Base-by-base conservation (phyloP, 2,888 invertebrate species). In the Cataglyphis cursor region DNA sequence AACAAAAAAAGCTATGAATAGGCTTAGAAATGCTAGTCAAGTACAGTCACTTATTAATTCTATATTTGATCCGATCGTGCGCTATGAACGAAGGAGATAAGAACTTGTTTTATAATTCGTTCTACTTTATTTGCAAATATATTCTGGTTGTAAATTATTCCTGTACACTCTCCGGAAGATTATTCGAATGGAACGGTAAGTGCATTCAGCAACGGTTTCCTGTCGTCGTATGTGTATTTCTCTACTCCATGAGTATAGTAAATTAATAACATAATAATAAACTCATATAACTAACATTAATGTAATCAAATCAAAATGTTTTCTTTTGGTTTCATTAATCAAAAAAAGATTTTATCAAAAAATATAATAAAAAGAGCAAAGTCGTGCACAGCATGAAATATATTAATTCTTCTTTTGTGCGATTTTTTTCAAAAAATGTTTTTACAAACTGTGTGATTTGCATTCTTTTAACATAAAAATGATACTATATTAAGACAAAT, bases 91-190 rank as follows among this genome's bases (percentile, higher is more conserved):
- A 35, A 48, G 35, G 21, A 24, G 21, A 10, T 18, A 59, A 51
- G 21, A 82, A 66, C 48, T 35, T 68, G 18, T 59, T 51, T 70
- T 83, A 54, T 28, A 51, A 66, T 66, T 76, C 54, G 28, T 76
- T 66, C 21, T 76, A 54, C 5, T 81, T 70, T 72, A 81, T 57
- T 68, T 64, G 70, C 70, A 35, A 70, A 70, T 72, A 24, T 54
- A 81, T 83, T 62, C 54, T 10, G 41, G 31, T 70, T 62, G 35
- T 54, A 51, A 81, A 10, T 64, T 82, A 57, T 72, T 64, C 48
- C 12, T 41, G 68, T 35, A 84, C 0, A 51, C 75, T 1, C 24
- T 1, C 1, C 84, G 84, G 84, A 84, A 84, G 72, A 84, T 62
- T 72, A 41, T 38, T 75, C 65, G 51, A 41, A 75, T 59, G 76